Percentiles rank a stretch among this genome's conserved stretches.
phyloP scores from a whole-genome alignment of 2,113 vertebrate genomes.

The Passer montanus region DNA sequence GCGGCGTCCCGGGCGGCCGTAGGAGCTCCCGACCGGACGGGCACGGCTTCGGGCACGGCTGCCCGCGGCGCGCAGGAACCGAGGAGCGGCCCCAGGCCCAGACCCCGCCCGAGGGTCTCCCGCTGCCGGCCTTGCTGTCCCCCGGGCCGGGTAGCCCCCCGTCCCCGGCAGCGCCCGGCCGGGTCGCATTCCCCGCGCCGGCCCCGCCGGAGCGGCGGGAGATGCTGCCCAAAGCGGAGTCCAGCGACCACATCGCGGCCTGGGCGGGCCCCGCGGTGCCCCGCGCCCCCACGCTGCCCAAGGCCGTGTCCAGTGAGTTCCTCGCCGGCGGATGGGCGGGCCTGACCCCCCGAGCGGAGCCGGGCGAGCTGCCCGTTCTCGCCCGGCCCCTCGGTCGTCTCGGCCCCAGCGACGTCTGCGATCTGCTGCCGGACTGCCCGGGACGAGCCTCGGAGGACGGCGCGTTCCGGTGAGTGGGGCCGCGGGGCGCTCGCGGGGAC shows the following conservation, averaged over 20 bases:
- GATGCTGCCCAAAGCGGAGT: constrained; percentile 38
- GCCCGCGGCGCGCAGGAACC: background rate
- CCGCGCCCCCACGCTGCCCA: background rate
- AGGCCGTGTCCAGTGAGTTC: constrained; percentile 62
- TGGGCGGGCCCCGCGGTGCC: background rate
- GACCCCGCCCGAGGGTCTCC: background rate
- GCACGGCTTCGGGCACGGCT: background rate
- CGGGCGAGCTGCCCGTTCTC: background rate
- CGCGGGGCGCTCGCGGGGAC: background rate
- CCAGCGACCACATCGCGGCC: constrained; percentile 36
- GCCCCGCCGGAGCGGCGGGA: constrained; percentile 3
- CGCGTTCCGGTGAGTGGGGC: constrained; percentile 70
- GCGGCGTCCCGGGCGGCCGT: background rate
- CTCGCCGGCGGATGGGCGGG: background rate
- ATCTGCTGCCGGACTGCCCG: background rate
- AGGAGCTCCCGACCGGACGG: constrained; percentile 24
- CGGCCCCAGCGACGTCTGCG: background rate
- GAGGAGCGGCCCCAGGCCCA: background rate
- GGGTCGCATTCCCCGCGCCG: background rate
- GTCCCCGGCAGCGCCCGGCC: background rate
- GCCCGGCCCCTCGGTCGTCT: background rate
- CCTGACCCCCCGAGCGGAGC: background rate
- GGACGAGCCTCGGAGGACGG: background rate
- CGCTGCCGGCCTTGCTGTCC: background rate
- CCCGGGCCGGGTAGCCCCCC: background rate